phyloP scores from a whole-genome alignment of 2,888 invertebrate species.

The Adelphocoris suturalis region DNA sequence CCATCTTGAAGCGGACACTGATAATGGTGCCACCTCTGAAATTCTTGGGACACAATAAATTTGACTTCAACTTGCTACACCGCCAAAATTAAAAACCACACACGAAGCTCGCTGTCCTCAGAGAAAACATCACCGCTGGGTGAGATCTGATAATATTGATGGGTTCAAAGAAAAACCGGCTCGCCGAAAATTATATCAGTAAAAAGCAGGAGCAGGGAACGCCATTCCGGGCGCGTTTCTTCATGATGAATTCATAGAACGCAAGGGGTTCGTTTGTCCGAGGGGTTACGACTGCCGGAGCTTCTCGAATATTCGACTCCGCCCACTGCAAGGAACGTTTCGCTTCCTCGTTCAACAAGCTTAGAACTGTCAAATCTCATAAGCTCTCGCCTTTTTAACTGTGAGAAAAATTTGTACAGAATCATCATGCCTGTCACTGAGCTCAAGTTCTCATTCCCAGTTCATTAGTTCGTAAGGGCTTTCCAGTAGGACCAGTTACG shows the following conservation, averaged over 20 bases:
- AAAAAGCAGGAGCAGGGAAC: not conserved
- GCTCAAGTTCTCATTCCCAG: not conserved
- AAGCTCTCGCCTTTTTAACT: not conserved
- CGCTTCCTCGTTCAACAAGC: not conserved
- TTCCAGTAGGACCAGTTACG: too few relatives aligned
- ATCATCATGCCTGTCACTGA: not conserved
- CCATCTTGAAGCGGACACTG: too few relatives aligned
- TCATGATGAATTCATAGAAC: conserved; percentile 36
- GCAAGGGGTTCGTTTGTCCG: not conserved
- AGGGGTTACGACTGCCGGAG: not conserved
- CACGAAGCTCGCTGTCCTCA: not conserved
- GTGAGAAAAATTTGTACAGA: not conserved
- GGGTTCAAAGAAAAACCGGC: conserved; percentile 25
- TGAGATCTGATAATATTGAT: conserved; percentile 19
- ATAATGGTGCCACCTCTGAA: too few relatives aligned
- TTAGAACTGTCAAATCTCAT: not conserved
- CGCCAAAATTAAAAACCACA: not conserved
- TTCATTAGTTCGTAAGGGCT: too few relatives aligned
- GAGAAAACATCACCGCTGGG: not conserved
- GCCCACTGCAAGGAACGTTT: not conserved
- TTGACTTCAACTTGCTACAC: too few relatives aligned
- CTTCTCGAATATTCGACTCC: not conserved
- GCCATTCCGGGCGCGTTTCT: not conserved
- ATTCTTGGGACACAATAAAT: too few relatives aligned
- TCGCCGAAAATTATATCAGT: not conserved